Base-by-base conservation (phyloP, 2,113 vertebrate species). In the Zosterops borbonicus region DNA sequence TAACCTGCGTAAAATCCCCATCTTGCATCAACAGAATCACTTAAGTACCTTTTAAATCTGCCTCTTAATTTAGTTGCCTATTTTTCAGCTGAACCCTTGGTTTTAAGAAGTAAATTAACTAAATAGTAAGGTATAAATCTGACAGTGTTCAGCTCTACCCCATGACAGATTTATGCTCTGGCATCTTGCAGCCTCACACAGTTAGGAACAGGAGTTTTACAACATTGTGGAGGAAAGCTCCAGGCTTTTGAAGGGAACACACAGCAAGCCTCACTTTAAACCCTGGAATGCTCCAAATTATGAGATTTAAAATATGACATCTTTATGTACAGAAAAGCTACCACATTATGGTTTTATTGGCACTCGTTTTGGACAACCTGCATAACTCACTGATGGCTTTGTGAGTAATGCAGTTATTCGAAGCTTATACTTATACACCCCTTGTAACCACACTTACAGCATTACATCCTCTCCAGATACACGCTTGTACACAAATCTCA, bases 291-390 rank as follows among this genome's bases (percentile, higher is more conserved):
- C 81, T 96, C 90, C 92, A 90, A 95, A 93, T 96, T 75, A 95
- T 64, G 73, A 92, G 90, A 95, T 96, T 95, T 96, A 95, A 97
- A 96, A 94, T 90, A 88, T 93, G 95, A 97, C 96, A 97, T 94
- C 92, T 97, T 97, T 97, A 97, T 97, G 93, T 92, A 94, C 90
- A 95, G 96, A 97, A 96, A 96, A 96, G 95, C 94, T 94, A 95
- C 96, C 93, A 90, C 90, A 94, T 97, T 97, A 95, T 94, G 90
- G 90, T 96, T 97, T 97, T 96, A 97, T 96, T 96, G 93, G 92
- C 93, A 96, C 96, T 97, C 80, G 0, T 97, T 97, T 90, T 97
- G 95, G 93, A 96, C 94, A 97, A 96, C 94, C 93, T 89, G 96
- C 68, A 75, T 96, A 95, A 92, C 90, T 94, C 94, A 94, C 92